Evolutionary conservation across 2,797 vertebrate genomes (phyloP).

Genomic region (Lophius americanus): DNA sequence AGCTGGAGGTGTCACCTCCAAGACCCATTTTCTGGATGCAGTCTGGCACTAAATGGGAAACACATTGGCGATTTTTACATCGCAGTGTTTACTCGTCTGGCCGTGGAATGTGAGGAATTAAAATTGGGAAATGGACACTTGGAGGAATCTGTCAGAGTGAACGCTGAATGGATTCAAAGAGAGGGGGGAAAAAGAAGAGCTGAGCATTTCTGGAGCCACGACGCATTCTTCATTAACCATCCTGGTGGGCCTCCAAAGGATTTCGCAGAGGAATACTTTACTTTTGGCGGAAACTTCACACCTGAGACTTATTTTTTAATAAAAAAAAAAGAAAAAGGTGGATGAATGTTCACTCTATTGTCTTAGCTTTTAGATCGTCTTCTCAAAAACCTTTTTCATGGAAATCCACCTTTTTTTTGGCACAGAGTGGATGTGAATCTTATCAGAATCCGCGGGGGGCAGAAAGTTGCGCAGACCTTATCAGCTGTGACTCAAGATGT

Average conservation of each 20-base stretch:
- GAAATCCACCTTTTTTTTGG: conserved; percentile 43
- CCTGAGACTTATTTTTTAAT: too few relatives aligned
- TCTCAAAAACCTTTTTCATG: conserved; percentile 17
- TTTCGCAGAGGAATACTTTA: conserved; percentile 23
- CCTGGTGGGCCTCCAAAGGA: conserved; percentile 35
- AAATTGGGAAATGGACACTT: conserved; percentile 67
- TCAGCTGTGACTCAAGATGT: conserved; percentile 71
- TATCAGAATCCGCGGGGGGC: conserved; percentile 18
- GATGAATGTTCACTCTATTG: not conserved
- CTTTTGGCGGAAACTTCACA: not conserved
- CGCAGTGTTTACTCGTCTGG: conserved; percentile 75
- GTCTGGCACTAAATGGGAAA: conserved; percentile 85
- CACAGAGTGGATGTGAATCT: conserved; percentile 22
- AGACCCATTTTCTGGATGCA: conserved; percentile 63
- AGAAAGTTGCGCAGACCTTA: conserved; percentile 33
- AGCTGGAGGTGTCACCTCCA: conserved; percentile 81
- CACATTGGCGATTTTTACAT: conserved; percentile 84
- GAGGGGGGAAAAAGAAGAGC: not conserved
- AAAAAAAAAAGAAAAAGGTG: not conserved
- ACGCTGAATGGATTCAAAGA: conserved; percentile 31
- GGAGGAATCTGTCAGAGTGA: conserved; percentile 37
- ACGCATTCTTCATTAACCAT: conserved; percentile 49
- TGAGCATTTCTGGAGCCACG: conserved; percentile 34
- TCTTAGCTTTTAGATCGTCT: not conserved
- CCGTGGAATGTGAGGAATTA: conserved; percentile 73